Evolutionary conservation across 2,888 invertebrate species (phyloP), one percentile per base, ranked within the genome.

Genomic region (Agrenia bidenticulata): DNA sequence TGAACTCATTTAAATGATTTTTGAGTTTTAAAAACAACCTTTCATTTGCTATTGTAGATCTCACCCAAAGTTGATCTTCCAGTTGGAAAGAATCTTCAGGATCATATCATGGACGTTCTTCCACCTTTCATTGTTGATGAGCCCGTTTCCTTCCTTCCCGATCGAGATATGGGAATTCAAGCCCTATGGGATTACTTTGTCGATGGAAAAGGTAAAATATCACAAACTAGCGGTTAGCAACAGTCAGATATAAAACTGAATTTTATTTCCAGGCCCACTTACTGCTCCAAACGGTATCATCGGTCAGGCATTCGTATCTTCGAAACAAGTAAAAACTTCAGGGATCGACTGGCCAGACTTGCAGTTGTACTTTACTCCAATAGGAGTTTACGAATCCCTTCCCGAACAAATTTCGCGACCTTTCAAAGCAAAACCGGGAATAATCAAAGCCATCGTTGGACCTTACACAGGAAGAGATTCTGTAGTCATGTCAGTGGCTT

Each of bases 291-390:
- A 55, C 27, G 63, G 49, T 39, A 57, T 64, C n/a, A 57, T 51
- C 2, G 63, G 63, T 1, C 70, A 70, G 17, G 70, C 65, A 1
- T 70, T 70, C 32, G 26, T 67, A 2, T 57, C 70, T 5, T 61
- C 65, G 15, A 41, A 51, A 50, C 26, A 58, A 49, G 64, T 70
- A 0, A 62, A 54, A 41, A 37, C 60, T 15, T 17, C 26, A 19
- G 70, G 67, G 32, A 49, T 61, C 24, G 70, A 74, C 32, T 74
- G 73, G 73, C 74, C 74, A 4, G 67, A 74, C 32, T 7, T 74
- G 0, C 75, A 74, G 55, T 11, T 73, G 0, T 72, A 69, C 50
- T 42, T 70, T 1, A 56, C 62, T 19, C 41, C 61, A 24, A 54
- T 56, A 17, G 73, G 73, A 37, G 61, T 54, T 21, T 66, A 61